Evolutionary conservation across 2,797 vertebrate genomes (phyloP), one percentile per base, ranked within the genome.

Genomic region (Esox lucius): DNA sequence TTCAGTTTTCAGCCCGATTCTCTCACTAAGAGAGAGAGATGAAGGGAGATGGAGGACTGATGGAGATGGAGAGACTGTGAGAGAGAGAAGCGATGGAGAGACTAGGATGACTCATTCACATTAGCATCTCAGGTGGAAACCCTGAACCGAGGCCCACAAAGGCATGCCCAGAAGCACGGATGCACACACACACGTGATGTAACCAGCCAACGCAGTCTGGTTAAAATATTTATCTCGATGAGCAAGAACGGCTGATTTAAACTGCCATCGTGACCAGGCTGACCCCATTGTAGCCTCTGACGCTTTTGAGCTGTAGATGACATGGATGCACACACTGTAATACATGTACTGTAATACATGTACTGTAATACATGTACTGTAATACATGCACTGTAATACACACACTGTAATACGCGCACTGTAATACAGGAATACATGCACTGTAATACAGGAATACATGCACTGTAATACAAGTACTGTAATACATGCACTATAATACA

Each of bases 111-210:
- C 83, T 92, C 89, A 90, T 87, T 89, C 88, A 87, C 77, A 85
- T 89, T 82, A 88, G 83, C 81, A 85, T 87, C 80, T 91, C 85
- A 89, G 85, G 87, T 91, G 87, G 88, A 92, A 91, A 88, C 88
- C 86, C 90, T 90, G 42, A 46, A 46, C 42, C 42, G 42, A 46
- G 42, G 42, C 11, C 42, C 42, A 46, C 7, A 5, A 46, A 2
- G 42, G 42, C 42, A 46, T 46, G 42, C 42, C 42, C 42, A 46
- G 42, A 46, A 46, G 42, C 42, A 46, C 8, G 42, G 42, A 46
- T 42, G 42, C 42, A 49, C 39, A 59, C 0, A 9, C 13, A 17
- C 4, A 28, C 72, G n/a, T 48, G 39, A 69, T 69, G 67, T 46
- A 74, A 87, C 81, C 84, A 80, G 83, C 76, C 78, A 80, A 72